Percentiles rank a stretch among this genome's conserved stretches.
Evolutionary conservation across 2,797 vertebrate species (phyloP).

Genomic region (Hylomyscus alleni): DNA sequence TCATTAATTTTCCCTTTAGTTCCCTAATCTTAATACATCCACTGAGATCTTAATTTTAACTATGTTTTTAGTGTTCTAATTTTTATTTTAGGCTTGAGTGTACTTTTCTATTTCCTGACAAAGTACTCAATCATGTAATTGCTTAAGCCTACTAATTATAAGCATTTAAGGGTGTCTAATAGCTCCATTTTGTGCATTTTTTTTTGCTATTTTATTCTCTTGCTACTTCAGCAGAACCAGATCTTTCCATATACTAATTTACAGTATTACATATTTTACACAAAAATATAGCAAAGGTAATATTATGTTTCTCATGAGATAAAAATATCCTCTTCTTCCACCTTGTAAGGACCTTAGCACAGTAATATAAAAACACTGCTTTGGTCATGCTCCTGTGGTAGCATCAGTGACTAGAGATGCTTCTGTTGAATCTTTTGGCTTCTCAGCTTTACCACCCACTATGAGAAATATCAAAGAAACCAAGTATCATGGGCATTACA

Average conservation of each 20-base stretch:
- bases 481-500: not conserved
- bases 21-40: constrained; percentile 9
- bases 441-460: not conserved
- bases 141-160: not conserved
- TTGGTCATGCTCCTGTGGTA: not conserved
- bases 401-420: not conserved
- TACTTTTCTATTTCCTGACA: constrained; percentile 29
- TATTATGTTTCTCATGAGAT: constrained; percentile 15
- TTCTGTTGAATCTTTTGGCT: not conserved
- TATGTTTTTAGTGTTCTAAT: constrained; percentile 28
- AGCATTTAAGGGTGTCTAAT: constrained; percentile 8
- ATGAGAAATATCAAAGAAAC: not conserved
- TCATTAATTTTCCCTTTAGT: constrained; percentile 48
- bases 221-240: not conserved
- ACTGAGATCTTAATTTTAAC: constrained; percentile 32
- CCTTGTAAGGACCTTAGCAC: not conserved
- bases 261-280: not conserved
- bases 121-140: constrained; percentile 1
- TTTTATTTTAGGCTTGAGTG: constrained; percentile 53
- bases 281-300: constrained; percentile 35
- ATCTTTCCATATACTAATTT: not conserved
- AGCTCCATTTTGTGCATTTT: constrained; percentile 29
- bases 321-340: not conserved
- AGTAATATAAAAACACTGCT: not conserved
- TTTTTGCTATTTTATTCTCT: constrained; percentile 52